Conservation (phyloP, 2,113 vertebrate genomes). For the Podarcis cretensis region DNA sequence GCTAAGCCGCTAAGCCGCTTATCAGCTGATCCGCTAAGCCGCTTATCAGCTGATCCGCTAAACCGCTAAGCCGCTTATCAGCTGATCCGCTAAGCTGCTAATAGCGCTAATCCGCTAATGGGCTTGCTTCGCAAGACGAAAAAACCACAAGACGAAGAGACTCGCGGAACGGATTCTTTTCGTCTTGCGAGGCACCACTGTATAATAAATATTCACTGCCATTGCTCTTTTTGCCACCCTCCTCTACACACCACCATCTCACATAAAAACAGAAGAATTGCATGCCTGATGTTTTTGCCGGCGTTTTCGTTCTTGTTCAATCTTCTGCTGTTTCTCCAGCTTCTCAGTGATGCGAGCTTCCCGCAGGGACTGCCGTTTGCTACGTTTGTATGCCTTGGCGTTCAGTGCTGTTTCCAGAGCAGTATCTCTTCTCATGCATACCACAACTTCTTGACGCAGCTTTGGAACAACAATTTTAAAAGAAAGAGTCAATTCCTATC, state of each 20-base stretch:
- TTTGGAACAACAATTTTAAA: constrained; percentile 45
- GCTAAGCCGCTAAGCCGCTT: too few species aligned
- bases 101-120: too few species aligned
- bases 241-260: neutral
- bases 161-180: too few species aligned
- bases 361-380: constrained; percentile 93
- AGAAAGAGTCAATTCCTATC: neutral
- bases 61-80: too few species aligned
- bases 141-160: too few species aligned
- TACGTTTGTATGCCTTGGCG: constrained; percentile 97
- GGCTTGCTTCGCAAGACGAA: too few species aligned
- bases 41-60: too few species aligned
- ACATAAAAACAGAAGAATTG: neutral
- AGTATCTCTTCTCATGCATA: constrained; percentile 96
- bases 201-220: neutral
- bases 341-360: constrained; percentile 98
- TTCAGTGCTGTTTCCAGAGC: constrained; percentile 95
- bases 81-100: too few species aligned
- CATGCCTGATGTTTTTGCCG: constrained; percentile 96
- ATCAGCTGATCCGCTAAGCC: too few species aligned
- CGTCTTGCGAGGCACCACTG: too few species aligned
- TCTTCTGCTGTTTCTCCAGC: constrained; percentile 99
- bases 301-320: constrained; percentile 95
- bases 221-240: neutral
- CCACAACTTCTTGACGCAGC: constrained; percentile 97